Base-by-base conservation (phyloP, 2,113 vertebrate species). In the Ceuthmochares aereus region DNA sequence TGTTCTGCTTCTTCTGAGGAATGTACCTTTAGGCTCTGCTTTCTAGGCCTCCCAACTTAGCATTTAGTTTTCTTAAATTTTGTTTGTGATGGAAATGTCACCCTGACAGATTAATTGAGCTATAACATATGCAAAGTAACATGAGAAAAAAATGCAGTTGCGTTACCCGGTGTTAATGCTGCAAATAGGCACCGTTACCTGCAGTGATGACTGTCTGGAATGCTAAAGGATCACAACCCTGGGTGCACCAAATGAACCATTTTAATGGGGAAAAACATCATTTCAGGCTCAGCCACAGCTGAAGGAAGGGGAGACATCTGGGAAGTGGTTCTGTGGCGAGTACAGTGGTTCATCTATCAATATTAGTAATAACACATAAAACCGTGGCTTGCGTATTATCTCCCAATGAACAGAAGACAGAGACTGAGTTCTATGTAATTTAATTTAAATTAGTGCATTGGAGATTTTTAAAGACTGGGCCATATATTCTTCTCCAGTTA, bases 391-490 rank as follows among this genome's bases (percentile, higher is more conserved):
- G 91, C 69, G 6, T 76, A 68, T 95, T 95, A 94, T 97, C 96
- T 96, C 79, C 89, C 90, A 77, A 67, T 7, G 84, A 96, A 76
- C 94, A 90, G 95, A 58, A 96, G 91, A 91, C 93, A 87, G 96
- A 88, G 79, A 93, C 59, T 55, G 87, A 92, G 90, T 89, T 96
- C 89, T 75, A 49, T 95, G 90, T 84, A 96, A 96, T 97, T 97
- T 96, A 97, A 93, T 97, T 97, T 97, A 93, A 97, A 92, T 98
- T 96, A 96, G 90, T 89, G 95, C 95, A 97, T 84, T 91, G 77
- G 79, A 95, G 90, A 91, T 96, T 95, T 91, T 87, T 94, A 64
- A 79, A 74, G 92, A 97, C 86, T 63, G 83, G 91, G 74, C 86
- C 77, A 93, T 92, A 83, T 95, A 95, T 88, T 93, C 81, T 72